Percentiles rank a stretch among this genome's conserved stretches.
These are phyloP conservation scores for Lomographa bimaculata DNA, from an alignment of 2,888 invertebrate species.

Conservation along the genomic window DNA sequence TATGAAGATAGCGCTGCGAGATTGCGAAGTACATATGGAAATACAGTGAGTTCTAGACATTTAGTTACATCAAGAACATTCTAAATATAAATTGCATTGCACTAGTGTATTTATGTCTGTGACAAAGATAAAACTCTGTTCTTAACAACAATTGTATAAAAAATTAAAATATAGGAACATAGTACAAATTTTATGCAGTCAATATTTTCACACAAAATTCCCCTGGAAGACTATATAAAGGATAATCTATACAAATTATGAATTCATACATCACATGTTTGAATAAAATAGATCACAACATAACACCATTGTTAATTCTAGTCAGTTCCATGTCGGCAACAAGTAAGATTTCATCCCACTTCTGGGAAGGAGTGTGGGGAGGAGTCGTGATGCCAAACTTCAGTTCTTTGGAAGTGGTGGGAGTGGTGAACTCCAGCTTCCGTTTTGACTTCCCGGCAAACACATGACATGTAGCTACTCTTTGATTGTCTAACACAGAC, in stretches of 20 bases:
- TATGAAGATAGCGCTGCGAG: too few relatives aligned
- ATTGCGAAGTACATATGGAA: too few relatives aligned
- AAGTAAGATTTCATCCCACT: slow-evolving; percentile 82
- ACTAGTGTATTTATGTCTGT: slow-evolving; percentile 44
- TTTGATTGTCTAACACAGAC: slow-evolving; percentile 52
- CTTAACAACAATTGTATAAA: slow-evolving; percentile 64
- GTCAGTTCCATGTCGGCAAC: slow-evolving; percentile 84
- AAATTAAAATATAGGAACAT: slow-evolving; percentile 65
- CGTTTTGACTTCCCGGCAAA: slow-evolving; percentile 71
- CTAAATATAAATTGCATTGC: slow-evolving; percentile 46
- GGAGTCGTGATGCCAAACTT: slow-evolving; percentile 68
- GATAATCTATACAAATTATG: slow-evolving; percentile 54
- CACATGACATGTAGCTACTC: slow-evolving; percentile 56
- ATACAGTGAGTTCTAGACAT: too few relatives aligned
- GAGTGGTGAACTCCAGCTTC: slow-evolving; percentile 74
- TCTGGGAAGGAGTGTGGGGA: slow-evolving; percentile 75
- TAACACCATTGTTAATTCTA: slow-evolving; percentile 78
- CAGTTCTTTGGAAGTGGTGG: slow-evolving; percentile 58
- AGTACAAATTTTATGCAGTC: slow-evolving; percentile 39
- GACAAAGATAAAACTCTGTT: slow-evolving; percentile 57
- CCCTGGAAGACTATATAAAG: slow-evolving; percentile 68
- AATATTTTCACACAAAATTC: slow-evolving; percentile 40
- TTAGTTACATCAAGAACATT: too few relatives aligned
- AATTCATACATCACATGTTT: slow-evolving; percentile 42
- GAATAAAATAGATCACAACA: slow-evolving; percentile 56